phyloP scores from a whole-genome alignment of 2,888 invertebrate species.

The Agrotis segetum region DNA sequence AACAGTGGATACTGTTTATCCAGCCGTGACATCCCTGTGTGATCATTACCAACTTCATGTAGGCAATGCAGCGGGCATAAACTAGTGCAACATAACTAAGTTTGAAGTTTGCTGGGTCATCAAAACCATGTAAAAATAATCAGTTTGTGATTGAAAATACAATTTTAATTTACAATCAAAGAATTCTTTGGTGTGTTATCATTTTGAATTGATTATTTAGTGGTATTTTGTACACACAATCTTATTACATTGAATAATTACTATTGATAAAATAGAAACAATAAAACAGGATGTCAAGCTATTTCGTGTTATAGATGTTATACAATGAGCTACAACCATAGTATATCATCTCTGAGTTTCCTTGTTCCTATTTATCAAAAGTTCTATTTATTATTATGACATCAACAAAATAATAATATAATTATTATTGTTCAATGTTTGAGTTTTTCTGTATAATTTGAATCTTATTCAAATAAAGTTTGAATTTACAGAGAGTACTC shows the following conservation, averaged over 20 bases:
- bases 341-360: slow-evolving; percentile 11
- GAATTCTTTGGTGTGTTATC: neutral
- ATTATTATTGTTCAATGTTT: neutral
- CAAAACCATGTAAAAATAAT: no score
- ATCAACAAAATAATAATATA: slow-evolving; percentile 4
- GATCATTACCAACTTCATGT: no score
- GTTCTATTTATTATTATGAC: slow-evolving; percentile 13
- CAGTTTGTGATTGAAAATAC: neutral
- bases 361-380: slow-evolving; percentile 38
- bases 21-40: no score
- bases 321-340: neutral
- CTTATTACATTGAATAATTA: neutral
- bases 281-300: neutral
- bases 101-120: no score
- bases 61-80: no score
- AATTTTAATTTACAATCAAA: neutral
- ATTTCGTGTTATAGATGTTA: slow-evolving; percentile 5
- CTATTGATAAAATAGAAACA: slow-evolving; percentile 1
- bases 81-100: no score
- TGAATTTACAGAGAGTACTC: neutral
- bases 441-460: neutral
- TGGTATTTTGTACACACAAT: neutral
- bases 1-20: no score
- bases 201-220: slow-evolving; percentile 11
- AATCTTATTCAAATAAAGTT: neutral